Evolutionary conservation across 1,140 invertebrate genomes (phyloP).

Genomic region (Solenopsis fugax): DNA sequence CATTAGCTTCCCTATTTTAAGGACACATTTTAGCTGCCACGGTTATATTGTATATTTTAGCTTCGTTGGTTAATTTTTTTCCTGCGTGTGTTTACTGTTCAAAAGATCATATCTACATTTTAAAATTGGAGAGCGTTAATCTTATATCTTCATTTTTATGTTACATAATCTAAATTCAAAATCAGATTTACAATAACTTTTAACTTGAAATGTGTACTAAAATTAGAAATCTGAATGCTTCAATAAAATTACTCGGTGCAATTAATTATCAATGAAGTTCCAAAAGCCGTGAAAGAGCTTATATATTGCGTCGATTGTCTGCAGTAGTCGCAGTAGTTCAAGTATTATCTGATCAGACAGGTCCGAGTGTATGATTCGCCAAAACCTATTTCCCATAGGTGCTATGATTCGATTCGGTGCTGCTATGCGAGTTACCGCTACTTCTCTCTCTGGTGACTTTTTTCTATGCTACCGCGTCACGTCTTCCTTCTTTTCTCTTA

Average conservation of each 20-base stretch:
- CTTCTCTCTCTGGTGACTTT: conserved; percentile 49
- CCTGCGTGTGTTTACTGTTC: background rate
- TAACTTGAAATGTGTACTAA: background rate
- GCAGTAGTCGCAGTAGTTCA: conserved; percentile 56
- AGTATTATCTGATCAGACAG: conserved; percentile 70
- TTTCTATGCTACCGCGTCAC: conserved; percentile 48
- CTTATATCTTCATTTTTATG: background rate
- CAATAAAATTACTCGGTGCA: background rate
- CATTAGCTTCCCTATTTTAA: no score
- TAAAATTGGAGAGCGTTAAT: background rate
- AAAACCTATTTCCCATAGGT: conserved; percentile 85
- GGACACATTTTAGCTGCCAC: no score
- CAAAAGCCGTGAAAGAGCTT: background rate
- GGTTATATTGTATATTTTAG: no score
- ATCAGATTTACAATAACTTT: background rate
- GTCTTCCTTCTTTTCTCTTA: conserved; percentile 45
- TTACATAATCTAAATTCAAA: background rate
- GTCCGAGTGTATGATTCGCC: conserved; percentile 78
- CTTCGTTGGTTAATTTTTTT: no score
- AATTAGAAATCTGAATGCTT: background rate
- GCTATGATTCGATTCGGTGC: conserved; percentile 83
- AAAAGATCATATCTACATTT: background rate
- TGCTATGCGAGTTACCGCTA: conserved; percentile 58
- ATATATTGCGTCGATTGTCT: conserved; percentile 18
- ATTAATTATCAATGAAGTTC: background rate